phyloP scores from a whole-genome alignment of 2,797 vertebrate genomes.

The Zonotrichia albicollis region DNA sequence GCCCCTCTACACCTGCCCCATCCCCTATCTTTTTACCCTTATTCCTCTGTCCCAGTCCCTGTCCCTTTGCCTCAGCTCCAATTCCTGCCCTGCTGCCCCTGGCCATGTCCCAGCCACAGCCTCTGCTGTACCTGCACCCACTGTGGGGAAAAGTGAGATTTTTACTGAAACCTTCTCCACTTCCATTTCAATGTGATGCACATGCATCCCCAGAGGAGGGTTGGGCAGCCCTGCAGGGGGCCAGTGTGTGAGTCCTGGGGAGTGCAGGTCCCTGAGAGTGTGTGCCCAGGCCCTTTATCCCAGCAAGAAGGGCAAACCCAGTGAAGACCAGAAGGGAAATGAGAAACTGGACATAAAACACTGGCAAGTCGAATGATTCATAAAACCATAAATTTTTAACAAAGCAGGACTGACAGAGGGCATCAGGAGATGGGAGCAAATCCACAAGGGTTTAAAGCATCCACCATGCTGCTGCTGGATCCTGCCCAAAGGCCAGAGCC shows the following conservation, averaged over 20 bases:
- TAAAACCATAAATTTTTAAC: constrained; percentile 32
- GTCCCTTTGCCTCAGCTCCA: neutral
- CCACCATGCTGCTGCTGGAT: neutral
- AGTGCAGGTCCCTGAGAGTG: fast-evolving
- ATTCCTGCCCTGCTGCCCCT: neutral
- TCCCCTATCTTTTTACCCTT: too few relatives aligned
- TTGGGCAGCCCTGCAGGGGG: neutral
- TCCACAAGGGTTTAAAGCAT: constrained; percentile 36
- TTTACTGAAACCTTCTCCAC: neutral
- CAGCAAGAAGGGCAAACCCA: neutral
- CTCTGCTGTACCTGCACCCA: neutral
- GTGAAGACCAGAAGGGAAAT: neutral
- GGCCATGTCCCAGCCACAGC: neutral
- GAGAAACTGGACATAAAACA: neutral
- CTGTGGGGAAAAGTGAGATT: neutral
- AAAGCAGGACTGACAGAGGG: constrained; percentile 8
- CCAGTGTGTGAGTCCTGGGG: neutral
- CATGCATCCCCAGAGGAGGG: neutral
- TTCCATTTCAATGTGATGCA: neutral
- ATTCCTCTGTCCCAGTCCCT: too few relatives aligned
- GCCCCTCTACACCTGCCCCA: neutral
- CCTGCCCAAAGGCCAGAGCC: neutral
- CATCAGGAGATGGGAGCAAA: neutral
- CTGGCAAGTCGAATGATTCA: constrained; percentile 1
- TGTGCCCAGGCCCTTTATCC: neutral